phyloP scores from a whole-genome alignment of 2,113 vertebrate genomes.

The Varanus salvator region DNA sequence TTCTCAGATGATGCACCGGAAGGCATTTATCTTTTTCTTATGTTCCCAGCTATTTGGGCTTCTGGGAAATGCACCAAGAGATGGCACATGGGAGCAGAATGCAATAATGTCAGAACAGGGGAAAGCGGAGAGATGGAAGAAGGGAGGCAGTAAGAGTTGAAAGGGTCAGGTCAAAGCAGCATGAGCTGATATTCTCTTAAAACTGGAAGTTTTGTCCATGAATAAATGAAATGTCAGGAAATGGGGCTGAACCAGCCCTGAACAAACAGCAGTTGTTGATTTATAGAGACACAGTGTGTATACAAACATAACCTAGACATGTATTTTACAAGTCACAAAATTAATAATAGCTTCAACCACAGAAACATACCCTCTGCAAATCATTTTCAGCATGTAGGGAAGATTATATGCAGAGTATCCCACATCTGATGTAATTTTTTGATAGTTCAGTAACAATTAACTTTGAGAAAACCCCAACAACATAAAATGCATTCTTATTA shows the following conservation, averaged over 20 bases:
- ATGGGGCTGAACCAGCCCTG: neutral
- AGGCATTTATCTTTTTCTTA: neutral
- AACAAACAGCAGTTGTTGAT: slow-evolving; percentile 26
- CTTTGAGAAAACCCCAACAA: neutral
- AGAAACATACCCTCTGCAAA: neutral
- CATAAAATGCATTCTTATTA: neutral
- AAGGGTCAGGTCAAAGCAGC: slow-evolving; percentile 13
- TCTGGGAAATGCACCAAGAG: slow-evolving; percentile 31
- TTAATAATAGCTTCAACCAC: slow-evolving; percentile 46
- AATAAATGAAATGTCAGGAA: slow-evolving; percentile 41
- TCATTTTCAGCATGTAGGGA: slow-evolving; percentile 14
- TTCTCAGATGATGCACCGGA: slow-evolving; percentile 17
- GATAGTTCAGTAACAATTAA: neutral
- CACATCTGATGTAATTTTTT: neutral
- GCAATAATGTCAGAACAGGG: neutral
- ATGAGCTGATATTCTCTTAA: slow-evolving; percentile 10
- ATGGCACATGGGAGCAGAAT: slow-evolving; percentile 12
- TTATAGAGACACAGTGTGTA: slow-evolving; percentile 21
- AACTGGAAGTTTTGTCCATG: slow-evolving; percentile 21
- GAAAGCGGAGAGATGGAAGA: no score
- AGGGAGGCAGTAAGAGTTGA: slow-evolving; percentile 1
- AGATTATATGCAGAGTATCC: neutral
- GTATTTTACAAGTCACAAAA: slow-evolving; percentile 27
- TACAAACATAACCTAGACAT: slow-evolving; percentile 41
- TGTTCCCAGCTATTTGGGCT: slow-evolving; percentile 35